Percentiles rank a stretch among this genome's conserved stretches.
Conservation (phyloP, 2,113 vertebrate species). For the Ammospiza nelsoni region DNA sequence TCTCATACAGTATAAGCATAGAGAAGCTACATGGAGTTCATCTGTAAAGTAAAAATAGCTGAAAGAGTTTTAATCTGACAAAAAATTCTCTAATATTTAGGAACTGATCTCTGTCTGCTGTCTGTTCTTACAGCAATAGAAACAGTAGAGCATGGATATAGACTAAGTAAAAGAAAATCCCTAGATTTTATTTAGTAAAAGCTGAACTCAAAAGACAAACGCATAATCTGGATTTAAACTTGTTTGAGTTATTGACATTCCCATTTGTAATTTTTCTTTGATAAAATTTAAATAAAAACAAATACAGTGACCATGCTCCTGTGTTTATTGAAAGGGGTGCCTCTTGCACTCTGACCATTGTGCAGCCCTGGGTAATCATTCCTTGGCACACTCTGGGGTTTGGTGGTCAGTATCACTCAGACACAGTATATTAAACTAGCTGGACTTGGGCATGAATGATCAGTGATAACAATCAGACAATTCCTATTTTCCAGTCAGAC, state of each 20-base stretch:
- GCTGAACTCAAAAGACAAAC: not conserved
- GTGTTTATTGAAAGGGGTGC: not conserved
- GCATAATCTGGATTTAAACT: not conserved
- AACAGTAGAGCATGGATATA: not conserved
- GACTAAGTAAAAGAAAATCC: not conserved
- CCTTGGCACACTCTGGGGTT: not conserved
- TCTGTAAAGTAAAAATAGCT: not conserved
- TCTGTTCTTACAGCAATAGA: not conserved
- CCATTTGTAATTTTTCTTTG: not conserved
- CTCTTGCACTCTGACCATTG: not conserved
- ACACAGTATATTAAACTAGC: not conserved
- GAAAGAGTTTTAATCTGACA: not conserved
- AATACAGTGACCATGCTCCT: not conserved
- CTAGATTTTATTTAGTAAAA: not conserved
- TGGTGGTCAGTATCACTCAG: not conserved
- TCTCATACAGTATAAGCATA: not conserved
- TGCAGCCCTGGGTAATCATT: not conserved
- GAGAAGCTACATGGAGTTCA: not conserved
- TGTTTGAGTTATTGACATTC: not conserved
- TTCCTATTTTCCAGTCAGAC: constrained; percentile 37
- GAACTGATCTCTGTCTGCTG: not conserved
- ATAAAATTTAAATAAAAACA: not conserved
- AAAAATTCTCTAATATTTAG: not conserved
- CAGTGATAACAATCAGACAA: not conserved
- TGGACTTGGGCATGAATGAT: not conserved